phyloP scores from a whole-genome alignment of 2,797 vertebrate genomes.

The Craterocephalus amniculus region DNA sequence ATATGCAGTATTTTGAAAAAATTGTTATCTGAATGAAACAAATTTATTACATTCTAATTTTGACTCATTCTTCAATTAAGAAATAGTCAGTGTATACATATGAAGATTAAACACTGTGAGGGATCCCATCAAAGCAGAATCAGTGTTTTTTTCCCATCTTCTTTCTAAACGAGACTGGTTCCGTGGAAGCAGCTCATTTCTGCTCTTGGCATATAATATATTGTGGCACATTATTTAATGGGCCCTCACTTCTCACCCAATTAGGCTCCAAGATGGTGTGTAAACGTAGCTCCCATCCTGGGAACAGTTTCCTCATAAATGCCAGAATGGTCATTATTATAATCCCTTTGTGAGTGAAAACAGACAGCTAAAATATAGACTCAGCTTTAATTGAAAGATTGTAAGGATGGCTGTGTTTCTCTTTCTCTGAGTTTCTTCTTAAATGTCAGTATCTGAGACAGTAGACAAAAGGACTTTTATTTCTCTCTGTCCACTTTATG shows the following conservation, averaged over 20 bases:
- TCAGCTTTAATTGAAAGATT: constrained; percentile 80
- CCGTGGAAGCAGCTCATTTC: constrained; percentile 42
- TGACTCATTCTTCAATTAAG: background rate
- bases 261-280: constrained; percentile 79
- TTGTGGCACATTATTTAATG: constrained; percentile 70
- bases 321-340: constrained; percentile 82
- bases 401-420: constrained; percentile 57
- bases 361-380: constrained; percentile 67
- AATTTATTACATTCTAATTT: constrained; percentile 2
- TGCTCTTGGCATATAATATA: constrained; percentile 63
- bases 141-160: constrained; percentile 30
- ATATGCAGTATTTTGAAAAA: constrained; percentile 4
- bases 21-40: constrained; percentile 10
- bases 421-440: constrained; percentile 44
- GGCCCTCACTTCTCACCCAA: constrained; percentile 76
- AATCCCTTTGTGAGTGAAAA: constrained; percentile 71
- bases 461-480: constrained; percentile 38
- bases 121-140: constrained; percentile 32
- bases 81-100: constrained; percentile 20
- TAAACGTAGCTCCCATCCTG: constrained; percentile 68
- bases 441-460: constrained; percentile 76
- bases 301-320: constrained; percentile 78
- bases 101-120: constrained; percentile 15
- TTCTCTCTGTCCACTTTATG: constrained; percentile 25
- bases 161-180: constrained; percentile 54